phyloP scores from a whole-genome alignment of 2,888 invertebrate genomes.

The Hydrotaea cyrtoneurina region DNA sequence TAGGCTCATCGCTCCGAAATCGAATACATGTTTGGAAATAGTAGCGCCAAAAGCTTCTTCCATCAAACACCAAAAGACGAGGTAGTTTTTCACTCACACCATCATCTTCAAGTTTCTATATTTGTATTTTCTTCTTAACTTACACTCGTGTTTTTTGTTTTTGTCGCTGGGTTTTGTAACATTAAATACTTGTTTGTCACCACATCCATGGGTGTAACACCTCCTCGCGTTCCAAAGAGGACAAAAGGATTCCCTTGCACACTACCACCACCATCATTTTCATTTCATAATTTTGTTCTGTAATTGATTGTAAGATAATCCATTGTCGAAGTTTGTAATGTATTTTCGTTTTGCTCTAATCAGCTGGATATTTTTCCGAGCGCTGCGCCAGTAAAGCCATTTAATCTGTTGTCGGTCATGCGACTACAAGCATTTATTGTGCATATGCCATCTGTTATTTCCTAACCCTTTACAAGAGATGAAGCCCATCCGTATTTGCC shows the following conservation, averaged over 20 bases:
- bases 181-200: constrained; percentile 57
- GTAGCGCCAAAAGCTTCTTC: constrained; percentile 71
- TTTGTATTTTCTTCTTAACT: constrained; percentile 8
- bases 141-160: neutral
- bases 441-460: neutral
- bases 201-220: constrained; percentile 42
- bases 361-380: neutral
- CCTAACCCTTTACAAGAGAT: neutral
- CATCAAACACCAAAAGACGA: constrained; percentile 83
- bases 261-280: too few relatives aligned
- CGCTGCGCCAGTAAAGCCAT: neutral
- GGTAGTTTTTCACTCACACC: constrained; percentile 82
- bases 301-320: constrained; percentile 33
- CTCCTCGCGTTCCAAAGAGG: constrained; percentile 36
- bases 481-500: neutral
- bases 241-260: constrained; percentile 15
- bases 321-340: constrained; percentile 31
- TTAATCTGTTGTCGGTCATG: too few relatives aligned
- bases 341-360: constrained; percentile 26
- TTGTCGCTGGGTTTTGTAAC: constrained; percentile 48
- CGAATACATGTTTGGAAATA: constrained; percentile 91
- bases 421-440: neutral
- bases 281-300: constrained; percentile 1
- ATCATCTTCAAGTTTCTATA: constrained; percentile 47
- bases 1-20: constrained; percentile 96